Evolutionary conservation across 1,140 invertebrate genomes (phyloP), one percentile per base, ranked within the genome.

Genomic region (Tetramorium alpestre): DNA sequence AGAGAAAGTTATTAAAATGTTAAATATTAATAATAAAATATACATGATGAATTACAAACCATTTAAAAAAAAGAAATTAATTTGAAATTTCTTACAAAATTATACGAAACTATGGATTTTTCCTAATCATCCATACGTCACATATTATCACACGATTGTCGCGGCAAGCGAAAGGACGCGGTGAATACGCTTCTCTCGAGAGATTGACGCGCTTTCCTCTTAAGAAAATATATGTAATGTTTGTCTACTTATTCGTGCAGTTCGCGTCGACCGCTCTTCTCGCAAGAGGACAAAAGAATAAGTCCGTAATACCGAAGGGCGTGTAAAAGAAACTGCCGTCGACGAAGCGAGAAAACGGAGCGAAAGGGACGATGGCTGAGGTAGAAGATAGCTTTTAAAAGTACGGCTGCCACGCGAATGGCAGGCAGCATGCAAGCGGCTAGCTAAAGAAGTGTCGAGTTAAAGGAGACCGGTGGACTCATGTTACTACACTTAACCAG

Each of bases 311-410:
- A 38, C 51, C 18, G 25, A 73, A 62, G 18, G 54, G 25, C 25
- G n/a, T 60, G n/a, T 49, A 75, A 60, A 49, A 75, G 80, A 73
- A 84, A 75, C 28, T 44, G 25, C 25, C 58, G 58, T 13, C 77
- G 70, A 84, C 73, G 65, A 33, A 28, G 58, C 56, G 72, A 58
- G 33, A 67, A 85, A 56, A 56, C 76, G 41, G 64, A 18, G 16
- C 67, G 41, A 56, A 88, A 73, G 49, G 76, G 70, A 67, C 65
- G 25, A 22, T 33, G n/a, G 33, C 33, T 33, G 33, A 33, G 33
- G 33, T 33, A 33, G 54, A 85, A 89, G 72, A 86, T 73, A 65
- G 67, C 60, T 88, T 47, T 73, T 75, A 75, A 38, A 62, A 84
- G 65, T 75, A 75, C 41, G 54, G 69, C 69, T 47, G 54, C 54